These are phyloP conservation scores for Meles meles DNA, from an alignment of 2,113 vertebrate genomes.

Conservation along the genomic window DNA sequence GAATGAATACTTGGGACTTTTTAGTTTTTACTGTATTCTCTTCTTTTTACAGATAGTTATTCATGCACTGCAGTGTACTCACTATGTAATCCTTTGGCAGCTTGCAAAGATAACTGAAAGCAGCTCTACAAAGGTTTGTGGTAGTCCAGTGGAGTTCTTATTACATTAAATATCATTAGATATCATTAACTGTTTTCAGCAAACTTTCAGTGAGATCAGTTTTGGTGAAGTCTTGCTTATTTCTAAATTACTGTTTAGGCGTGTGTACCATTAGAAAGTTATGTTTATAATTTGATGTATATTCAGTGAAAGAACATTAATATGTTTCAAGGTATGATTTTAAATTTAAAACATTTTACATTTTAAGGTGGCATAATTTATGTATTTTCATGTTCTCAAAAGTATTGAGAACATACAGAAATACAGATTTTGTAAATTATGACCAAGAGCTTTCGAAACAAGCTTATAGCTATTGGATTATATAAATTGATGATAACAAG, in stretches of 20 bases:
- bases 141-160: not conserved
- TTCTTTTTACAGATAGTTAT: conserved; percentile 93
- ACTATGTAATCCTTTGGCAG: conserved; percentile 98
- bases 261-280: not conserved
- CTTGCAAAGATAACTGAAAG: conserved; percentile 96
- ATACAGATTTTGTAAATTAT: conserved; percentile 16
- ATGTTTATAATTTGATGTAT: conserved; percentile 15
- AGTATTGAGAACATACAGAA: not conserved
- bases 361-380: not conserved
- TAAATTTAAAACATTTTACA: conserved; percentile 2
- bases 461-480: not conserved
- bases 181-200: not conserved
- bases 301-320: not conserved
- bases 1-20: conserved; percentile 32
- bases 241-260: not conserved
- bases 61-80: conserved; percentile 98
- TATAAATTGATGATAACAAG: not conserved
- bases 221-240: not conserved
- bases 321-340: conserved; percentile 3
- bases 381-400: not conserved
- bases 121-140: conserved; percentile 93
- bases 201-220: not conserved
- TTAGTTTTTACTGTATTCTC: conserved; percentile 51
- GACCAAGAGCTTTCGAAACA: not conserved
- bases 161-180: not conserved